These are phyloP conservation scores for Tapirus indicus DNA, from an alignment of 2,797 vertebrate species.

Conservation along the genomic window DNA sequence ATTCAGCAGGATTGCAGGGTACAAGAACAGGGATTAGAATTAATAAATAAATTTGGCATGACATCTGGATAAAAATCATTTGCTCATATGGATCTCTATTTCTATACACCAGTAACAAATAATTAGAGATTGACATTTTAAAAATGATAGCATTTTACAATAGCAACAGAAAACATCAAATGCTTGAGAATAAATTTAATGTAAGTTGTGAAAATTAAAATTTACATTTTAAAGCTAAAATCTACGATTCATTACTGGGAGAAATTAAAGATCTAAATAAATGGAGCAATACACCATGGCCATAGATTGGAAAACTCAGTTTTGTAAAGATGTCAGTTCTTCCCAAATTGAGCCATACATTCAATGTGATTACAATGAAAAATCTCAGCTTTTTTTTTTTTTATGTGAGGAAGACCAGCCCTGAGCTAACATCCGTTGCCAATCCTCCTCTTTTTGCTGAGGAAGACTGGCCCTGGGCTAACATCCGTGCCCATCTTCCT, in stretches of 20 bases:
- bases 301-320: background rate
- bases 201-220: conserved; percentile 8
- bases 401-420: too few relatives aligned
- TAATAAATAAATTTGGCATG: background rate
- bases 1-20: background rate
- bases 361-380: background rate
- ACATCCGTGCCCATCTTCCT: too few relatives aligned
- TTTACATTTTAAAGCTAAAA: conserved; percentile 14
- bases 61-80: background rate
- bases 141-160: background rate
- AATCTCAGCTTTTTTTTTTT: too few relatives aligned
- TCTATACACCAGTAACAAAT: background rate
- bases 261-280: conserved; percentile 17
- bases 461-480: too few relatives aligned
- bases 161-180: background rate
- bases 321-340: background rate
- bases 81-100: background rate
- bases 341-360: background rate
- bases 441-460: too few relatives aligned
- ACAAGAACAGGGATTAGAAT: background rate
- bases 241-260: background rate
- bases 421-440: too few relatives aligned
- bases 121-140: conserved; percentile 25
- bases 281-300: background rate
- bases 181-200: conserved; percentile 32